Evolutionary conservation across 2,113 vertebrate genomes (phyloP).

Genomic region (Colistium nudipinnis): DNA sequence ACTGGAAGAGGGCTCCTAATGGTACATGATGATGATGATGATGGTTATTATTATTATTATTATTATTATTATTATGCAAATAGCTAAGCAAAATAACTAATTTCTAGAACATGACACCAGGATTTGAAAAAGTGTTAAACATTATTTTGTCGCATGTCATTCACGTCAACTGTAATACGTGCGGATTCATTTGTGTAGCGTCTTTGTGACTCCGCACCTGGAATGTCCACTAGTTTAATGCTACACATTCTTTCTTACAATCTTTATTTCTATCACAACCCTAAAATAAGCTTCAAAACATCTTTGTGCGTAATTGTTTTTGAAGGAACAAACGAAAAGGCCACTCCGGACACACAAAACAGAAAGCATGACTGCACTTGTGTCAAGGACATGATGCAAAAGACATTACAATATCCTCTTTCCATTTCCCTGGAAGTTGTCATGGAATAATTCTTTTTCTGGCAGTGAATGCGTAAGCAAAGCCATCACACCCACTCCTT

Average conservation of each 20-base stretch:
- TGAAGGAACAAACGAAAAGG: neutral
- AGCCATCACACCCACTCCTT: conserved; percentile 63
- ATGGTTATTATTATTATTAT: neutral
- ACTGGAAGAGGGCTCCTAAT: neutral
- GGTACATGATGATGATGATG: neutral
- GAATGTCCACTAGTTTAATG: too few relatives aligned
- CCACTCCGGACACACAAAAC: neutral
- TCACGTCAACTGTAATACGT: neutral
- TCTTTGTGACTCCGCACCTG: neutral
- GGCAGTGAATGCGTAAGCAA: conserved; percentile 69
- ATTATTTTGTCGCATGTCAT: neutral
- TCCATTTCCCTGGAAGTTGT: conserved; percentile 61
- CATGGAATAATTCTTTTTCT: conserved; percentile 73
- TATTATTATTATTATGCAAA: neutral
- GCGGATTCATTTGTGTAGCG: neutral
- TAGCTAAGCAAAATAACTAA: neutral
- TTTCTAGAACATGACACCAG: too few relatives aligned
- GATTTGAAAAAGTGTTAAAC: too few relatives aligned
- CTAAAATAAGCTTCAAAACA: neutral
- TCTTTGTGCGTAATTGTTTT: neutral
- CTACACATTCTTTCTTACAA: too few relatives aligned
- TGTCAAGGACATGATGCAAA: conserved; percentile 51
- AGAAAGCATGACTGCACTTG: conserved; percentile 17
- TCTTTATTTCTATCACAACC: too few relatives aligned
- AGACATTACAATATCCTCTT: conserved; percentile 44